A percentile compares a stretch with the other conserved stretches of the same genome.
These are phyloP conservation scores for Pteronotus mesoamericanus DNA, from an alignment of 2,797 vertebrate species.

Conservation along the genomic window DNA sequence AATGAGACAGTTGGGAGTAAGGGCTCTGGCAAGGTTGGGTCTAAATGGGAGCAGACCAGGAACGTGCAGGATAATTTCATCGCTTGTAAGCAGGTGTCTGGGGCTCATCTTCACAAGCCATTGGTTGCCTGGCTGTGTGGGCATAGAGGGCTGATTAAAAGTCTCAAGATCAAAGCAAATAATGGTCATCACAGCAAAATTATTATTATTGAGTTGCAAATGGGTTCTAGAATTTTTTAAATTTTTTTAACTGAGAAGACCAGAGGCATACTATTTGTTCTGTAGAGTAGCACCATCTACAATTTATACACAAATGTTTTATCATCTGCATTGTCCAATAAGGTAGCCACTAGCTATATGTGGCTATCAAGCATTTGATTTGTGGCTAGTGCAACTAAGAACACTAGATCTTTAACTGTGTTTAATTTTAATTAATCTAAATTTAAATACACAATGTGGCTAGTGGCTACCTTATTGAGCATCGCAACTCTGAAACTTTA, in stretches of 20 bases:
- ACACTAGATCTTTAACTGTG: background rate
- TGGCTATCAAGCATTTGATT: background rate
- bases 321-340: background rate
- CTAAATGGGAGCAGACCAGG: background rate
- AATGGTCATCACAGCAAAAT: background rate
- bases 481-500: background rate
- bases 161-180: background rate
- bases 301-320: background rate
- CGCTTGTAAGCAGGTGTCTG: background rate
- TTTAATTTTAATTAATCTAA: constrained; percentile 24
- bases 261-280: background rate
- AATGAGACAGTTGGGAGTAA: background rate
- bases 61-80: background rate
- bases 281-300: background rate
- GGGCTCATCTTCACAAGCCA: background rate
- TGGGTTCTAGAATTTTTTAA: background rate
- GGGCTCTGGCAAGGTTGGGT: background rate
- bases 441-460: background rate
- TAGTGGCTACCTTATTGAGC: background rate
- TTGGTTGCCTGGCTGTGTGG: background rate
- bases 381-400: background rate
- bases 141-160: background rate
- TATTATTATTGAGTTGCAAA: background rate
- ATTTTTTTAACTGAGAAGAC: background rate
- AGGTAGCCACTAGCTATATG: background rate